A percentile compares a stretch with the other conserved stretches of the same genome.
These are phyloP conservation scores for Ips nitidus DNA, from an alignment of 1,140 invertebrate genomes.

Conservation along the genomic window DNA sequence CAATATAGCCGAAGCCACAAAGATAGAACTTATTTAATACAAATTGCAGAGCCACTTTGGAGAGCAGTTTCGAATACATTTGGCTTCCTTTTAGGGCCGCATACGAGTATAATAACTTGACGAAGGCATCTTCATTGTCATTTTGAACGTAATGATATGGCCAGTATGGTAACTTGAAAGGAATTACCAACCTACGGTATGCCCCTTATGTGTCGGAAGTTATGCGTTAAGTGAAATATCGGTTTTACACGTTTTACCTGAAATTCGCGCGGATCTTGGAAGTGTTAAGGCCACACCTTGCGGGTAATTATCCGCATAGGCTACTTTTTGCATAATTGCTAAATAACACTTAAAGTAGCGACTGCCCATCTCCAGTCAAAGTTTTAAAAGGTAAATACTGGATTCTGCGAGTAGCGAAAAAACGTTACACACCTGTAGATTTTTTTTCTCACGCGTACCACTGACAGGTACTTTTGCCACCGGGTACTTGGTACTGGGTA, in stretches of 20 bases:
- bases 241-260: constrained; percentile 32
- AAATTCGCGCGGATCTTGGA: constrained; percentile 29
- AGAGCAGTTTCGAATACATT: constrained; percentile 28
- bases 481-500: too few species aligned
- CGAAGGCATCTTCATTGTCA: constrained; percentile 41
- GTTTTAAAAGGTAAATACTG: too few species aligned
- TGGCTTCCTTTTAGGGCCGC: constrained; percentile 29
- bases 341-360: constrained; percentile 14
- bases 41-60: constrained; percentile 39
- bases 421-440: too few species aligned
- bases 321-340: constrained; percentile 37
- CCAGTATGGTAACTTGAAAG: constrained; percentile 32
- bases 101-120: constrained; percentile 39
- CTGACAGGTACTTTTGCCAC: too few species aligned
- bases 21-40: constrained; percentile 40
- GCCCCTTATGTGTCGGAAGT: constrained; percentile 40
- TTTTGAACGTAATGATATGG: constrained; percentile 41
- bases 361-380: not conserved
- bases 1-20: constrained; percentile 30
- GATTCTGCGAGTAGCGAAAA: too few species aligned
- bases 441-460: too few species aligned
- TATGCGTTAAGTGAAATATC: constrained; percentile 26
- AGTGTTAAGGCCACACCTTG: constrained; percentile 34
- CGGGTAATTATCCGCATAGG: constrained; percentile 19
- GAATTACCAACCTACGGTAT: constrained; percentile 31